phyloP scores from a whole-genome alignment of 2,797 vertebrate genomes.

The Tadarida brasiliensis region DNA sequence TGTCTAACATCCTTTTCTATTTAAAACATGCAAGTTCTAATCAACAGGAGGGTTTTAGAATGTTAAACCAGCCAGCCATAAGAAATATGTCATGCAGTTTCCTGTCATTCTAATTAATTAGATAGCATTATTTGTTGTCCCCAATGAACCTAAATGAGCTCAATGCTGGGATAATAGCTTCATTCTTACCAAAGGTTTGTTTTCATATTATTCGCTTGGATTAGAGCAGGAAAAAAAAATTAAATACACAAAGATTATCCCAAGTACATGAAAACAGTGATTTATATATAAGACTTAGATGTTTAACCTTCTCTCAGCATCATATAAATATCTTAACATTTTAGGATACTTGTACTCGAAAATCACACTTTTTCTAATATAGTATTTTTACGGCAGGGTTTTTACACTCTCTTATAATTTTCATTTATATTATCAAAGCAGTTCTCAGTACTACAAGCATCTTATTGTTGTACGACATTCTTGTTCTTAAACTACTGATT shows the following conservation, averaged over 20 bases:
- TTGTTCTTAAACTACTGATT: background rate
- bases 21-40: slow-evolving; percentile 89
- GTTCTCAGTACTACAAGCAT: background rate
- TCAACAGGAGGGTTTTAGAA: slow-evolving; percentile 88
- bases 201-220: slow-evolving; percentile 78
- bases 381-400: slow-evolving; percentile 72
- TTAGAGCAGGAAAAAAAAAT: slow-evolving; percentile 69
- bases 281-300: slow-evolving; percentile 45
- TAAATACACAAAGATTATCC: background rate
- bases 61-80: slow-evolving; percentile 89
- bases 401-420: slow-evolving; percentile 54
- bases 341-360: slow-evolving; percentile 64
- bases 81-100: slow-evolving; percentile 89
- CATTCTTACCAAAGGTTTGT: slow-evolving; percentile 82
- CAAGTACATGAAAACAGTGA: slow-evolving; percentile 60
- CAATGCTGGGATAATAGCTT: slow-evolving; percentile 85
- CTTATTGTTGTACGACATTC: background rate
- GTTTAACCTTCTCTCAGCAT: slow-evolving; percentile 71
- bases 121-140: slow-evolving; percentile 89
- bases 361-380: background rate
- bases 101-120: slow-evolving; percentile 91
- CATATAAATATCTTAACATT: slow-evolving; percentile 80
- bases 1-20: slow-evolving; percentile 88
- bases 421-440: background rate
- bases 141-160: slow-evolving; percentile 87